phyloP scores from a whole-genome alignment of 2,888 invertebrate genomes.

The Empis stercorea region DNA sequence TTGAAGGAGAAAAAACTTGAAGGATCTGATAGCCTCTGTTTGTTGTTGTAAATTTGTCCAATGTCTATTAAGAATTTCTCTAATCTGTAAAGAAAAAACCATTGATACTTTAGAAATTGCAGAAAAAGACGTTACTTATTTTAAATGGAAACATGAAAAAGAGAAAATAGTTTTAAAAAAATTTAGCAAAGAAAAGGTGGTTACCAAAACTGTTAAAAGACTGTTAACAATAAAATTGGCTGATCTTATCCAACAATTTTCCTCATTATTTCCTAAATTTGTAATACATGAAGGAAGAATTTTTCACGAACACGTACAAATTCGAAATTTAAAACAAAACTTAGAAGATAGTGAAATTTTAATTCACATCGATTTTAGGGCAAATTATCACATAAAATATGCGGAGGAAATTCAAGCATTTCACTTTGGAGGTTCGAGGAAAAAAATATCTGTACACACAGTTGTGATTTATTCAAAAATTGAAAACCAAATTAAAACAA shows the following conservation, averaged over 20 bases:
- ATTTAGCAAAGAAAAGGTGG: not conserved
- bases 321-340: not conserved
- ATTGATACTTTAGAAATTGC: no score
- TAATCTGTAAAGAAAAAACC: no score
- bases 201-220: not conserved
- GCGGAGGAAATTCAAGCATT: slow-evolving; percentile 1
- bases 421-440: not conserved
- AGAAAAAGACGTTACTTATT: no score
- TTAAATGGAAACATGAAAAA: no score
- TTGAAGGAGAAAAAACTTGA: no score
- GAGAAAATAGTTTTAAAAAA: not conserved
- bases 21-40: no score
- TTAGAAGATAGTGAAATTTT: slow-evolving; percentile 1
- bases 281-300: not conserved
- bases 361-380: slow-evolving; percentile 4
- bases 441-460: slow-evolving; percentile 2
- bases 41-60: no score
- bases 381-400: not conserved
- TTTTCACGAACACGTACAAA: not conserved
- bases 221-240: not conserved
- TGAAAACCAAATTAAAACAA: not conserved
- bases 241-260: not conserved
- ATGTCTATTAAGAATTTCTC: no score
- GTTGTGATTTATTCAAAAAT: not conserved
- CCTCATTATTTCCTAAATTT: not conserved